Evolutionary conservation across 2,113 vertebrate genomes (phyloP).

Genomic region (Notothenia coriiceps): DNA sequence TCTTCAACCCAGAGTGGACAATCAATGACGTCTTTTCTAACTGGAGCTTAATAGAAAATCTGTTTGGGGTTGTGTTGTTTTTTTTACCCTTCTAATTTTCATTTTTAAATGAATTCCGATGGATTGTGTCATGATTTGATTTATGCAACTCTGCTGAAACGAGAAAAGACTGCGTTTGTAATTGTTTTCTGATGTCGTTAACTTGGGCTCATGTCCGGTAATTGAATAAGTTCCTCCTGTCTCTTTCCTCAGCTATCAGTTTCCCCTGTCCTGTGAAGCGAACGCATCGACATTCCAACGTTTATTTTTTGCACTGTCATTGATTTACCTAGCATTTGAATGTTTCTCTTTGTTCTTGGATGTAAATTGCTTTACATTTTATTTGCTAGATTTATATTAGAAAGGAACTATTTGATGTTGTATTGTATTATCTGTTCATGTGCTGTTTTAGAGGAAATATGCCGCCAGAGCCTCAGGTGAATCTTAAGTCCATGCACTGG

Average conservation of each 20-base stretch:
- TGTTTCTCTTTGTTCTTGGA: conserved; percentile 56
- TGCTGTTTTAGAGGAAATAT: conserved; percentile 69
- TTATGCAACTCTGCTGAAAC: conserved; percentile 81
- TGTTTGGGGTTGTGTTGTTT: conserved; percentile 28
- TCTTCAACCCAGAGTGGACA: conserved; percentile 65
- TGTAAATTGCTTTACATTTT: conserved; percentile 75
- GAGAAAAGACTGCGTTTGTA: conserved; percentile 81
- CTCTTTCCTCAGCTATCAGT: conserved; percentile 75
- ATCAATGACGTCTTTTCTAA: conserved; percentile 71
- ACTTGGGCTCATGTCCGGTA: conserved; percentile 78
- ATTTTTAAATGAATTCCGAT: conserved; percentile 81
- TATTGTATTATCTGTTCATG: conserved; percentile 54
- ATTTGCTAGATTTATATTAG: conserved; percentile 67
- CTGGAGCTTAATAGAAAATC: conserved; percentile 56
- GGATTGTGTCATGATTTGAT: conserved; percentile 82
- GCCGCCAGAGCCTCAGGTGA: conserved; percentile 79
- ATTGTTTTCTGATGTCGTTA: conserved; percentile 81
- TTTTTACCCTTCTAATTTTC: conserved; percentile 67
- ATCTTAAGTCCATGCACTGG: conserved; percentile 73
- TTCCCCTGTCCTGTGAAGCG: conserved; percentile 62
- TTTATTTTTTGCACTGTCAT: conserved; percentile 77
- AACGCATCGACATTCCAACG: conserved; percentile 78
- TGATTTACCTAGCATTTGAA: conserved; percentile 58
- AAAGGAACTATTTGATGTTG: conserved; percentile 57
- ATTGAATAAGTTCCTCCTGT: conserved; percentile 76